phyloP scores from a whole-genome alignment of 1,140 invertebrate genomes.

The Eueides isabella region DNA sequence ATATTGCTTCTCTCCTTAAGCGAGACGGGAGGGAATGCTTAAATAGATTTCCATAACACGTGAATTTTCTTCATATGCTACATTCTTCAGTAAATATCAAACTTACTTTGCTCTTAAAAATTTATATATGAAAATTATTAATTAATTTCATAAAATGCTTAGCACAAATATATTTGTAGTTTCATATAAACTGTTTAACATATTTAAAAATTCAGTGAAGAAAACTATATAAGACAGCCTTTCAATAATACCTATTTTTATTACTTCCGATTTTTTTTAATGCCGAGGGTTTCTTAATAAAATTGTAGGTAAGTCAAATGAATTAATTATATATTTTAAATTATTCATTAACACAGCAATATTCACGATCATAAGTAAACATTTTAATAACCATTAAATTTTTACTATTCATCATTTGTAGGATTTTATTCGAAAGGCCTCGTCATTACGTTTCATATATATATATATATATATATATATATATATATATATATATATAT shows the following conservation, averaged over 20 bases:
- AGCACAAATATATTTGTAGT: background rate
- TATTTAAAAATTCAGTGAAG: background rate
- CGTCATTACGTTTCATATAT: background rate
- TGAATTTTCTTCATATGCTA: background rate
- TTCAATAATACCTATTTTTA: no score
- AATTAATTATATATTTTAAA: background rate
- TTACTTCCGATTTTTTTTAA: no score
- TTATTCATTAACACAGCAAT: background rate
- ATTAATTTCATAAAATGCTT: no score
- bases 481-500: no score
- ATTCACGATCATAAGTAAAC: background rate
- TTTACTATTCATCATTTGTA: background rate
- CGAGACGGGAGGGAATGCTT: background rate
- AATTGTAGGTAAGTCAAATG: background rate
- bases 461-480: no score
- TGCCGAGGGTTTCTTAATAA: background rate
- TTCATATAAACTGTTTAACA: background rate
- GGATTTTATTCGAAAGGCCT: background rate
- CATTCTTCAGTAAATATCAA: conserved; percentile 1
- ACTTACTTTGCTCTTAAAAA: background rate
- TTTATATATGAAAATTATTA: no score
- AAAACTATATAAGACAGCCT: background rate
- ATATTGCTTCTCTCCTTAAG: conserved; percentile 16
- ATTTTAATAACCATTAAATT: background rate
- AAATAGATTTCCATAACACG: conserved; percentile 6